phyloP scores from a whole-genome alignment of 1,140 invertebrate species.

The Pemphigus obesinymphae region DNA sequence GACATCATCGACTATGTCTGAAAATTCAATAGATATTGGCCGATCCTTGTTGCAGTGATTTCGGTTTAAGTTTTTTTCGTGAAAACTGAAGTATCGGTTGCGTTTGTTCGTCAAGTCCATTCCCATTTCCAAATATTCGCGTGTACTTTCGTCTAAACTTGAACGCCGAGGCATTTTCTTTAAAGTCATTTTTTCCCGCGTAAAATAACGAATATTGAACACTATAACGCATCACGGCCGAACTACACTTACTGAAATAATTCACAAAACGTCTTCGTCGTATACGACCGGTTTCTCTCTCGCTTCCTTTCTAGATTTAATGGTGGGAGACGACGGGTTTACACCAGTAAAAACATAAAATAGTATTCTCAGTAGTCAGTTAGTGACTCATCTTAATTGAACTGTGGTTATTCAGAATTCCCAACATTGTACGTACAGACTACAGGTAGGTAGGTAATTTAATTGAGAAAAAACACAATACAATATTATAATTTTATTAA shows the following conservation, averaged over 20 bases:
- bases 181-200: conserved; percentile 1
- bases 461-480: too few species aligned
- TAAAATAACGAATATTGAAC: neutral
- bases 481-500: too few species aligned
- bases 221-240: neutral
- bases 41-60: neutral
- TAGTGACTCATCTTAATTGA: too few species aligned
- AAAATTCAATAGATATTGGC: neutral
- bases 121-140: conserved; percentile 35
- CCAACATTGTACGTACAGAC: too few species aligned
- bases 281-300: conserved; percentile 12
- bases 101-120: conserved; percentile 28
- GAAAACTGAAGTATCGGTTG: conserved; percentile 24
- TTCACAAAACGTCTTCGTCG: neutral
- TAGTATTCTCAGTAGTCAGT: too few species aligned
- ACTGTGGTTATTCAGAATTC: too few species aligned
- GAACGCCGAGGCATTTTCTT: neutral
- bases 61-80: neutral
- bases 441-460: too few species aligned
- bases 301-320: neutral
- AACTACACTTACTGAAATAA: neutral
- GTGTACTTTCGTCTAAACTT: conserved; percentile 1
- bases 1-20: neutral
- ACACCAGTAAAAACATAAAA: too few species aligned
- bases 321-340: conserved; percentile 3